Percentiles rank a stretch among this genome's conserved stretches.
These are phyloP conservation scores for Clarias platycephalus DNA, from an alignment of 2,797 vertebrate genomes.

Conservation along the genomic window DNA sequence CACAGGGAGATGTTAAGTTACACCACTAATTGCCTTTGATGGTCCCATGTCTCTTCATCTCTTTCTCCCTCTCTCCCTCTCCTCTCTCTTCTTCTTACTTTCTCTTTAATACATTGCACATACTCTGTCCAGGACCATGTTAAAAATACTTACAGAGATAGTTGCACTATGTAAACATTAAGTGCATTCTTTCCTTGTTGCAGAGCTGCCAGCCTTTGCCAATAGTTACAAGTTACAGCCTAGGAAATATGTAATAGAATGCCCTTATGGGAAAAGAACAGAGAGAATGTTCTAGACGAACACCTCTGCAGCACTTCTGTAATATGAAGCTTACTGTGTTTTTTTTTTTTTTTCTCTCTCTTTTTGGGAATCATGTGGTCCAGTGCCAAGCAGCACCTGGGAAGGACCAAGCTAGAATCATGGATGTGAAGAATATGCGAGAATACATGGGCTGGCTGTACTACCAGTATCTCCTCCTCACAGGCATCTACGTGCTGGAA, in stretches of 20 bases:
- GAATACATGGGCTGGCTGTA: constrained; percentile 94
- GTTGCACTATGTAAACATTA: not conserved
- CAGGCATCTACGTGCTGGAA: constrained; percentile 93
- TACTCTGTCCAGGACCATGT: not conserved
- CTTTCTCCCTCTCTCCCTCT: not conserved
- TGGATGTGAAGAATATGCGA: constrained; percentile 85
- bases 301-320: not conserved
- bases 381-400: not conserved
- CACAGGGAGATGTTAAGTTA: constrained; percentile 9
- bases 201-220: not conserved
- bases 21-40: constrained; percentile 20
- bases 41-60: not conserved
- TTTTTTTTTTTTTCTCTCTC: not conserved
- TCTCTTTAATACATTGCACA: too few relatives aligned
- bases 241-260: constrained; percentile 18
- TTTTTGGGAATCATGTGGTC: not conserved
- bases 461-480: constrained; percentile 95
- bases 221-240: not conserved
- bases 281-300: not conserved
- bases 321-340: constrained; percentile 23
- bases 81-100: not conserved
- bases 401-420: constrained; percentile 54
- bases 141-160: not conserved
- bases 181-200: not conserved
- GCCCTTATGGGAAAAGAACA: not conserved